phyloP scores from a whole-genome alignment of 2,888 invertebrate species.

The Helobdella robusta region DNA sequence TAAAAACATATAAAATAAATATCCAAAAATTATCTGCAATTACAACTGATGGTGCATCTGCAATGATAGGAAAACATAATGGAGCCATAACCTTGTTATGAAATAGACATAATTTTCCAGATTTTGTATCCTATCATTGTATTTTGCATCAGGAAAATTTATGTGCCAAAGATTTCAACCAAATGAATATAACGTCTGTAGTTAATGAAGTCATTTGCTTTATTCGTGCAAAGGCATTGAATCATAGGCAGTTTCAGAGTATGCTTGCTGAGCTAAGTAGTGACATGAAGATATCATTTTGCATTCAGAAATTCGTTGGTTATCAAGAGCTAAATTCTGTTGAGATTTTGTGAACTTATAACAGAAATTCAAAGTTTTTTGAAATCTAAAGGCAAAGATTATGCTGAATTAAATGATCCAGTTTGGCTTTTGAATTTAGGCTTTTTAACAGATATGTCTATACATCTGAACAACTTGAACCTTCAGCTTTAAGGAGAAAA shows the following conservation, averaged over 20 bases:
- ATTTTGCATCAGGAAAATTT: neutral
- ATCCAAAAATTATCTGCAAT: too few species aligned
- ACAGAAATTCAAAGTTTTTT: neutral
- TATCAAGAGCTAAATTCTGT: neutral
- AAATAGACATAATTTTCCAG: neutral
- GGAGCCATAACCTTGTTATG: neutral
- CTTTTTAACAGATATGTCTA: neutral
- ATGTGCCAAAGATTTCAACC: neutral
- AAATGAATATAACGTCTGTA: neutral
- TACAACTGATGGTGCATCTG: neutral
- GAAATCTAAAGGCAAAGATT: neutral
- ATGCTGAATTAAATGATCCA: neutral
- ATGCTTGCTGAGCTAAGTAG: neutral
- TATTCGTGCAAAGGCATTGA: neutral
- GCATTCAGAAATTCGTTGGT: neutral
- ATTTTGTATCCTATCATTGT: neutral
- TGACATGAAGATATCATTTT: neutral
- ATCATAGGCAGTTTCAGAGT: constrained; percentile 1
- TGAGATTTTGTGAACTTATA: neutral
- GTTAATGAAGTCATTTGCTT: constrained; percentile 2
- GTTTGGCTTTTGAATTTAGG: neutral
- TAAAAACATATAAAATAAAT: too few species aligned
- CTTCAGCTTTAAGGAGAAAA: constrained; percentile 3
- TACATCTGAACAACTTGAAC: neutral
- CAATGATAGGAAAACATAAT: neutral